Evolutionary conservation across 2,797 vertebrate genomes (phyloP), one percentile per base, ranked within the genome.

Genomic region (Thaleichthys pacificus): DNA sequence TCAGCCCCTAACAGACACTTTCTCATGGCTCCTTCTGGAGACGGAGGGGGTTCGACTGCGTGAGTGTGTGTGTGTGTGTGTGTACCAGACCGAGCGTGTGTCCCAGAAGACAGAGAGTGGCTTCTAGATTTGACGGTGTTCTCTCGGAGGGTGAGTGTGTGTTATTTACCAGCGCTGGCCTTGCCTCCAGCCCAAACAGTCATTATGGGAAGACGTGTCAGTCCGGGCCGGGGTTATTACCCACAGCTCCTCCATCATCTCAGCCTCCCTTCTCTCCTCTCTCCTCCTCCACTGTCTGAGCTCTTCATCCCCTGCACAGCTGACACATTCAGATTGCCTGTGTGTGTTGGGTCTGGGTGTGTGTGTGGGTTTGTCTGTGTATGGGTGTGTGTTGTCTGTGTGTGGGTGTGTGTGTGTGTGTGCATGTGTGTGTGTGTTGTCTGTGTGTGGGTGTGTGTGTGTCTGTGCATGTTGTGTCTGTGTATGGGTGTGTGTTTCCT

Each of bases 201-300:
- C 68, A 70, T 74, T 70, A 70, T 56, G 42, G 49, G 32, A 32
- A 21, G 35, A 77, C 47, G 58, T 63, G 54, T 73, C 71, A 51
- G 30, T 26, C 30, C 51, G 66, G 66, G 66, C 54, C 35, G 5
- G 19, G 58, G 19, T 74, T 74, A 68, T 69, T 62, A 74, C 61
- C 62, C 61, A 58, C 56, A 56, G 62, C 47, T 42, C 72, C 54
- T 47, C 65, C 54, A 35, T 72, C 56, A 30, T 67, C 66, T 51
- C 47, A 47, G n/a, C 21, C 61, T 24, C 15, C 3, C 57, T 61
- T 12, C 3, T 12, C 12, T 42, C 54, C 47, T 63, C 9, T 24
- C 30, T 63, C 60, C 61, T 64, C 42, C 28, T 49, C 21, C 42
- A 30, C 42, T 4, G 28, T 71, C 47, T 35, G 30, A 62, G 62